Base-by-base conservation (phyloP, 2,797 vertebrate species). In the Aulostomus chinensis region DNA sequence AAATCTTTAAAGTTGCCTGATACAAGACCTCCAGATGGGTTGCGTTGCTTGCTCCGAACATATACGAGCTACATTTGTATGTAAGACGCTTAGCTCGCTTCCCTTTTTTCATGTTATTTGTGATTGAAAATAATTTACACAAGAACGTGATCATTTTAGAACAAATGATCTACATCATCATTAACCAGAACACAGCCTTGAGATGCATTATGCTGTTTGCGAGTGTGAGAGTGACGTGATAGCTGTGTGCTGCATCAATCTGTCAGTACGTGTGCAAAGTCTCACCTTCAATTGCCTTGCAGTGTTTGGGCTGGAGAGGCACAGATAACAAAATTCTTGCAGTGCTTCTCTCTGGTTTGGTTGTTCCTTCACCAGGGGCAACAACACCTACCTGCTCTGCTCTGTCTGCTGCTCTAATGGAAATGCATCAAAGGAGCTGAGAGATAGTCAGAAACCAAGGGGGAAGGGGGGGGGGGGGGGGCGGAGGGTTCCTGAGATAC, bases 361-460 rank as follows among this genome's bases (percentile, higher is more conserved):
- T 60, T 76, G 64, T 77, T 84, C 39, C 36, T 67, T 37, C 68
- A 83, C 76, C 59, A 48, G 57, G 66, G 75, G 72, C 84, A 79
- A 76, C 78, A 66, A 61, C 78, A 77, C 65, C 78, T 83, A 75
- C 75, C 68, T 78, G 55, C 49, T 64, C 60, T 20, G 59, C 69
- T 70, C 78, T 17, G 33, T 70, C 78, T 17, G 33, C 63, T 84
- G 80, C 85, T 87, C 76, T 86, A 83, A 85, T 87, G 84, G 84
- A 86, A 86, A 85, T 73, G 34, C 74, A 78, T 84, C 72, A 85
- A 82, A 86, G 72, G 20, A 57, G 60, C 64, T 55, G 59, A 68
- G 55, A 67, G 72, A 75, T 12, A 78, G 66, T 78, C 53, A 59
- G 58, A 67, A 58, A 62, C 9, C 0, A 20, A 47, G 29, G 9